Percentiles rank a stretch among this genome's conserved stretches.
Conservation (phyloP, 2,888 invertebrate species). For the Lumbricus terrestris region DNA sequence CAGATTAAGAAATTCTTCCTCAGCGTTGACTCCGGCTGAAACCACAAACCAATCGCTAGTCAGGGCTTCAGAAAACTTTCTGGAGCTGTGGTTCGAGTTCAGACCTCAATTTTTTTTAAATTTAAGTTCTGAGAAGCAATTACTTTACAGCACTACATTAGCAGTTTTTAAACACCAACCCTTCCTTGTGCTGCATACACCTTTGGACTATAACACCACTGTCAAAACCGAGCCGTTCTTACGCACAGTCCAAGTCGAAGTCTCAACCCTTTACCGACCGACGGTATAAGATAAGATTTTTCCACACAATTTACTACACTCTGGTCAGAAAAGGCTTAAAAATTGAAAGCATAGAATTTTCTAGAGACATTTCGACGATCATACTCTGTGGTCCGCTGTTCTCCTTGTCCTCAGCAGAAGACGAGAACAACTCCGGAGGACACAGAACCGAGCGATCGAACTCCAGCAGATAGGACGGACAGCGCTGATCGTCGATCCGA, state of each 20-base stretch:
- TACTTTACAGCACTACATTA: too few relatives aligned
- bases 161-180: too few relatives aligned
- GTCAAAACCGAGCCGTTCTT: too few relatives aligned
- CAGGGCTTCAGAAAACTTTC: not conserved
- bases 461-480: not conserved
- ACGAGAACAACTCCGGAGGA: not conserved
- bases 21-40: slow-evolving; percentile 26
- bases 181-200: too few relatives aligned
- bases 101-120: too few relatives aligned
- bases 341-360: not conserved
- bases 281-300: too few relatives aligned
- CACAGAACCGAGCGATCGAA: not conserved
- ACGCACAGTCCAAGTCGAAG: too few relatives aligned
- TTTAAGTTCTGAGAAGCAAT: too few relatives aligned
- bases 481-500: not conserved
- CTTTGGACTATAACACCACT: too few relatives aligned
- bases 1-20: slow-evolving; percentile 57
- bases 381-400: not conserved
- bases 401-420: not conserved
- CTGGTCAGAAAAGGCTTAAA: not conserved
- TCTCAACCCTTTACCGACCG: too few relatives aligned
- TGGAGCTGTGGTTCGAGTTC: too few relatives aligned
- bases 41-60: not conserved
- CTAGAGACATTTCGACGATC: not conserved
- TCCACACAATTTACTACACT: too few relatives aligned